A percentile compares a stretch with the other conserved stretches of the same genome.
These are phyloP conservation scores for Cyprinodon variegatus DNA, from an alignment of 2,113 vertebrate species.

Conservation along the genomic window DNA sequence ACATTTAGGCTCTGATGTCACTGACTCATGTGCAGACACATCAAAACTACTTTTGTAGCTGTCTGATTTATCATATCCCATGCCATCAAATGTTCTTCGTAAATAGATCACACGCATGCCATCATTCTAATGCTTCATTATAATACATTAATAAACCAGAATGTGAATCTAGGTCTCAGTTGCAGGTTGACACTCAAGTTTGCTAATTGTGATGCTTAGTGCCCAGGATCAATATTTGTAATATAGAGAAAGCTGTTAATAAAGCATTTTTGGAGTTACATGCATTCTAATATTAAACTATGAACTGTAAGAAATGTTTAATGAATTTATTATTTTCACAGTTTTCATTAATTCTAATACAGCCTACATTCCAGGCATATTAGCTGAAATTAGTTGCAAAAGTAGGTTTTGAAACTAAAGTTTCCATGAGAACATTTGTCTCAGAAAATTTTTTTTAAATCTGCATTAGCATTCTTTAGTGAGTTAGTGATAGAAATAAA, in stretches of 20 bases:
- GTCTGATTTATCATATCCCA: not conserved
- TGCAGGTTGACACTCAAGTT: not conserved
- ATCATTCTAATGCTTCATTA: not conserved
- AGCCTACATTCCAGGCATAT: too few relatives aligned
- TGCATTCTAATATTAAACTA: not conserved
- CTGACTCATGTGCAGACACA: constrained; percentile 46
- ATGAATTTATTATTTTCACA: too few relatives aligned
- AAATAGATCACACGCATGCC: not conserved
- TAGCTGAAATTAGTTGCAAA: too few relatives aligned
- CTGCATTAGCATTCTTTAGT: too few relatives aligned
- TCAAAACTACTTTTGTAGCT: constrained; percentile 5
- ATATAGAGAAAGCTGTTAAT: not conserved
- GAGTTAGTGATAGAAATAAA: too few relatives aligned
- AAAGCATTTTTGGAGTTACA: not conserved
- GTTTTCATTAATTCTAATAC: too few relatives aligned
- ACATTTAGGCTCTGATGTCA: constrained; percentile 40
- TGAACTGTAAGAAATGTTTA: not conserved
- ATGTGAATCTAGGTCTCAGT: not conserved
- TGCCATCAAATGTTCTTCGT: not conserved
- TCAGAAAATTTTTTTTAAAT: too few relatives aligned
- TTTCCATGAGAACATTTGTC: too few relatives aligned
- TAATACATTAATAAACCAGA: not conserved
- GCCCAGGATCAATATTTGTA: not conserved
- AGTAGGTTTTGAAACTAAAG: too few relatives aligned
- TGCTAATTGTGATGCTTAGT: not conserved